Percentiles rank a stretch among this genome's conserved stretches.
phyloP scores from a whole-genome alignment of 2,113 vertebrate species.

The Asarcornis scutulata region DNA sequence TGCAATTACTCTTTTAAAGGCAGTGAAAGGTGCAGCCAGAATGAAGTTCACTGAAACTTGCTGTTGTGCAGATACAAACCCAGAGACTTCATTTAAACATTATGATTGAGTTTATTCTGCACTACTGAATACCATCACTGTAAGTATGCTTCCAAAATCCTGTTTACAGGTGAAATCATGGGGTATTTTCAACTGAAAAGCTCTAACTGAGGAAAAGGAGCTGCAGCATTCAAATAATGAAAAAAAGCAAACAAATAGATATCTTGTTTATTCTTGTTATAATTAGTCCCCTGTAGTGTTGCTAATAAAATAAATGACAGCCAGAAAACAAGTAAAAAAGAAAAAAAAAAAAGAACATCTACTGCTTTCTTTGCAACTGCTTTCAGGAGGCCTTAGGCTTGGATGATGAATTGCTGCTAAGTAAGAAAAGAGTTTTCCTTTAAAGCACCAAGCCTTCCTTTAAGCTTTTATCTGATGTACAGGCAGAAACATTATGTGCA shows the following conservation, averaged over 20 bases:
- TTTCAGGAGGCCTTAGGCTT: slow-evolving; percentile 5
- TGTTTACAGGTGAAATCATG: slow-evolving; percentile 20
- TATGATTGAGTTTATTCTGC: slow-evolving; percentile 36
- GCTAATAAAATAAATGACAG: slow-evolving; percentile 58
- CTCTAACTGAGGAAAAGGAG: not conserved
- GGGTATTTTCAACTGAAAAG: slow-evolving; percentile 25
- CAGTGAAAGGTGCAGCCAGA: not conserved
- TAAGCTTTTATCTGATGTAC: slow-evolving; percentile 22
- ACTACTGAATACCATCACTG: slow-evolving; percentile 4
- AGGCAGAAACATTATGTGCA: not conserved
- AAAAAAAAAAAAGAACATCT: not conserved
- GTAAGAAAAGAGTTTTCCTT: slow-evolving; percentile 21
- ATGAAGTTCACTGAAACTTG: not conserved
- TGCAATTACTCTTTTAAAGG: not conserved
- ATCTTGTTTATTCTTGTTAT: slow-evolving; percentile 53
- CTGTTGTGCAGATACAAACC: not conserved
- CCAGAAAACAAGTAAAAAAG: slow-evolving; percentile 1
- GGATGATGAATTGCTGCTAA: slow-evolving; percentile 1
- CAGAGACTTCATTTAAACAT: slow-evolving; percentile 5
- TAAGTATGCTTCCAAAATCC: not conserved
- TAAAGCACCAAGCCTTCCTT: slow-evolving; percentile 7
- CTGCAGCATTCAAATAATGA: slow-evolving; percentile 18
- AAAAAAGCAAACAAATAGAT: slow-evolving; percentile 32
- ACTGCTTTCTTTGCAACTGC: slow-evolving; percentile 8
- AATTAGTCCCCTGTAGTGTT: slow-evolving; percentile 37